Base-by-base conservation (phyloP, 2,113 vertebrate species). In the Calonectris borealis region DNA sequence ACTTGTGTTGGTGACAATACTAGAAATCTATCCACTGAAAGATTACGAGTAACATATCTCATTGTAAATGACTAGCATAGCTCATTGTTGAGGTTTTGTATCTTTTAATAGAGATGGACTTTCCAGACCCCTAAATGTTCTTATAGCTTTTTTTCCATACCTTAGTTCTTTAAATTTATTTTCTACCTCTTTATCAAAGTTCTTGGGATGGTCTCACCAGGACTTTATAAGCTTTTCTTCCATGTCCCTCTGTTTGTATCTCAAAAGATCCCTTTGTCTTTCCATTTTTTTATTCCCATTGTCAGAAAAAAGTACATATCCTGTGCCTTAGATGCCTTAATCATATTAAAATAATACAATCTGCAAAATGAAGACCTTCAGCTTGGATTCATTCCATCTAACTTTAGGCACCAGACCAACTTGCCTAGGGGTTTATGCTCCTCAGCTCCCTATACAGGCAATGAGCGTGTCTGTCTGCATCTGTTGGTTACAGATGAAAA, bases 301-400 rank as follows among this genome's bases (percentile, higher is more conserved):
- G 44, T 91, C 22, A 68, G 40, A 40, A 64, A 94, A 86, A 86
- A 94, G 32, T 34, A 65, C 14, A 19, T 76, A 71, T 76, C 36
- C 61, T 72, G 32, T 89, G 61, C 20, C 36, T 82, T 95, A 84
- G 77, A 90, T 94, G 40, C 36, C 92, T 95, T 97, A 94, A 96
- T 94, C 77, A 48, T 84, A 93, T 87, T 94, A 92, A 95, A 94
- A 95, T 76, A 92, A 91, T 87, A 46, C 57, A 82, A 76, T 82
- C 61, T 93, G 70, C 20, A 97, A 91, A 94, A 96, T 91, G 62
- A 96, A 92, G 91, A 91, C 91, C 36, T 93, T 96, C 93, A 85
- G 10, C 62, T 90, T 96, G 91, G 87, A 89, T 93, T 95, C 25
- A 38, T 52, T 96, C 93, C 73, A 82, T 42, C 84, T 85, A 75